Evolutionary conservation across 2,888 invertebrate genomes (phyloP), one percentile per base, ranked within the genome.

Genomic region (Volucella zonaria): DNA sequence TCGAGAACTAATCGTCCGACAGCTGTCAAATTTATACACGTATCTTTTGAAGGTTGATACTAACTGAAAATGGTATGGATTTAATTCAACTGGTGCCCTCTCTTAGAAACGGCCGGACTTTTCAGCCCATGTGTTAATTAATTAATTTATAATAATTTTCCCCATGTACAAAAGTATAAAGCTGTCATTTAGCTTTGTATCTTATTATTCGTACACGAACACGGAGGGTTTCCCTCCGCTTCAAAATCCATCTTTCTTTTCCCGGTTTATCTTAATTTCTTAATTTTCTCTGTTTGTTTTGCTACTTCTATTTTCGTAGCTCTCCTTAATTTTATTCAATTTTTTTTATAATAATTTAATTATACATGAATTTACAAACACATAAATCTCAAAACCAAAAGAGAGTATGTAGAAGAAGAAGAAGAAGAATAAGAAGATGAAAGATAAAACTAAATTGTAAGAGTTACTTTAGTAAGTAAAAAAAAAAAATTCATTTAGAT

Each of bases 341-440:
- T 64, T 58, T 66, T 82, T 71, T 83, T 83, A 76, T 83, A 80
- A 75, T 83, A 83, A 83, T 80, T 83, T 83, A 83, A 80, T 71
- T 80, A 79, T 82, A 83, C 82, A 75, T n/a, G n/a, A 68, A 79
- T 74, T 78, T 77, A 77, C 68, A 56, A n/a, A 15, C 42, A 61
- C 18, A 74, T 62, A 67, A 73, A 54, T 64, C 70, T 61, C 58
- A 51, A 78, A 64, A 64, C 49, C 11, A 51, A 51, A 56, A 47
- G 31, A 31, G 31, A 6, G 6, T 1, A 31, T 6, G 31, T 6
- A 1, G 31, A 54, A 56, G 68, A 61, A 64, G 18, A 18, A 18
- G 18, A 18, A 23, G 23, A 23, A 23, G 23, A 51, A 78, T 49
- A 64, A 58, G 10, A 51, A 51, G 49, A 47, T 43, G 47, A 64